Conservation (phyloP, 23 tunicate genomes). For the Phallusia fumigata region DNA sequence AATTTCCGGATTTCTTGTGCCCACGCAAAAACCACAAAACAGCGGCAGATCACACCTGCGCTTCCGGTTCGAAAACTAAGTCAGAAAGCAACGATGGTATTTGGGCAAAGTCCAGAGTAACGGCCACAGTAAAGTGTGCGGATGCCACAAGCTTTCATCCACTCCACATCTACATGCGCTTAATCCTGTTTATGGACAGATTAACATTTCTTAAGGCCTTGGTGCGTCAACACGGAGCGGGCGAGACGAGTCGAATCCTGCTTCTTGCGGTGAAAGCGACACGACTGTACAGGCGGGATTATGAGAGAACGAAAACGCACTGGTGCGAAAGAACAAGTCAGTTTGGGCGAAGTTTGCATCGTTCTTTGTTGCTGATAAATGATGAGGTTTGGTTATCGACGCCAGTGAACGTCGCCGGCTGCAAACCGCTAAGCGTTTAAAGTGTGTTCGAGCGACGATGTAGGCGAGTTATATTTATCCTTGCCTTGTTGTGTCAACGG, state of each 20-base stretch:
- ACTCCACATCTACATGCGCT: constrained; percentile 9
- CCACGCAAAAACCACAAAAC: no score
- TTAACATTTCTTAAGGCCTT: background rate
- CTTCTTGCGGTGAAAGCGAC: background rate
- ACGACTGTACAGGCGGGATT: background rate
- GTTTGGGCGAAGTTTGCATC: background rate
- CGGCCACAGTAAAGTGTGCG: background rate
- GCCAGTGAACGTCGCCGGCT: background rate
- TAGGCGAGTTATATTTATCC: constrained; percentile 1
- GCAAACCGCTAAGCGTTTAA: background rate
- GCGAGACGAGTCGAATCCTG: constrained; percentile 1
- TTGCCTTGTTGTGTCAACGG: background rate
- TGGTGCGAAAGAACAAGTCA: background rate
- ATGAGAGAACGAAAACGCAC: background rate
- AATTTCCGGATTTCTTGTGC: no score
- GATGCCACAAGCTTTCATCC: constrained; percentile 12
- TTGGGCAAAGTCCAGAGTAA: background rate
- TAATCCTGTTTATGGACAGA: constrained; percentile 14
- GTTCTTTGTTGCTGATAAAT: background rate
- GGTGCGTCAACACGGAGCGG: background rate
- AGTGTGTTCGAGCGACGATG: constrained; percentile 9
- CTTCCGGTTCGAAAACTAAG: no score
- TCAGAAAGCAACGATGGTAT: background rate
- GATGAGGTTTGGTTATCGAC: constrained; percentile 3
- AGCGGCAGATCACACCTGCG: no score